These are phyloP conservation scores for Synodontis membranacea DNA, from an alignment of 2,113 vertebrate species.

Conservation along the genomic window DNA sequence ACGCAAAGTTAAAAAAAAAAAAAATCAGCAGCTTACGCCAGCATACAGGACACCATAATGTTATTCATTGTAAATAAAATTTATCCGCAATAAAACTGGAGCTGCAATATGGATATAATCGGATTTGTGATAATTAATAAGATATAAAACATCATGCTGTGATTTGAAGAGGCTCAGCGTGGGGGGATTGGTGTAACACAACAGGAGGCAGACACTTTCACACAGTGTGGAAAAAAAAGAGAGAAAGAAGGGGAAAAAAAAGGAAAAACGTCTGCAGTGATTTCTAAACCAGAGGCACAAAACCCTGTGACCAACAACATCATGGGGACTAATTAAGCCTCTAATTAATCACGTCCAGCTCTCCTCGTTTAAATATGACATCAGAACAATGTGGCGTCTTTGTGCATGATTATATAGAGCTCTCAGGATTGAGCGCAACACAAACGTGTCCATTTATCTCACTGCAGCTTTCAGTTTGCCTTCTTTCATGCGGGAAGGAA, in stretches of 20 bases:
- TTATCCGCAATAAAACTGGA: constrained; percentile 13
- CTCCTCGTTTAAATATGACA: background rate
- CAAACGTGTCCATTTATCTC: background rate
- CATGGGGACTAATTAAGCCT: constrained; percentile 17
- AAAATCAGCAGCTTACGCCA: background rate
- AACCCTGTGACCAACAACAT: constrained; percentile 5
- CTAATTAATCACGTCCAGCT: background rate
- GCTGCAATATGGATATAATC: constrained; percentile 12
- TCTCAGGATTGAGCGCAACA: background rate
- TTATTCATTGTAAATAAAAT: background rate
- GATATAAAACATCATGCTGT: constrained; percentile 9
- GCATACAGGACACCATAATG: background rate
- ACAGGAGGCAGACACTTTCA: constrained; percentile 26
- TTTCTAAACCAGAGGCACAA: constrained; percentile 22
- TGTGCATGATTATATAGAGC: background rate
- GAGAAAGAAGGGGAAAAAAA: constrained; percentile 10
- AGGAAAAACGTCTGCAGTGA: constrained; percentile 1
- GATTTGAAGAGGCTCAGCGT: constrained; percentile 23
- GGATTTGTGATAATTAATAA: constrained; percentile 39
- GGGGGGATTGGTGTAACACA: constrained; percentile 24
- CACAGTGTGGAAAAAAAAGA: background rate
- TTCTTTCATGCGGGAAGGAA: background rate
- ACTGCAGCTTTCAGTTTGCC: background rate
- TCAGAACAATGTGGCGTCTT: background rate
- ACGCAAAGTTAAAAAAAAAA: background rate